Evolutionary conservation across 35 echinoderm and acorn worm species (phyloP), one percentile per base, ranked within the genome.

Genomic region (Apostichopus japonicus): DNA sequence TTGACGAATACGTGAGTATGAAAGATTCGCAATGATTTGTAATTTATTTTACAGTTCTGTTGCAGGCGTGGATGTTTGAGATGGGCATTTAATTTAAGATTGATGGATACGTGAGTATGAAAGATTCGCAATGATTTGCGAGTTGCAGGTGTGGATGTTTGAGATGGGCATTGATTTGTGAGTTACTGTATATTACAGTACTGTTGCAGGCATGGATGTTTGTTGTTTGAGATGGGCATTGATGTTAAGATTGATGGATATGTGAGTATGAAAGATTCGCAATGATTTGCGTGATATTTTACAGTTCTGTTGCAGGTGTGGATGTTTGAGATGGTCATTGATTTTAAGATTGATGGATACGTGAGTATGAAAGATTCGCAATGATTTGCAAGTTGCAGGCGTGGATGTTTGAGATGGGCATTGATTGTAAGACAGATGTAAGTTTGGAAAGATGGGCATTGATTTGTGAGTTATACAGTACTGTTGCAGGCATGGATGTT

Each of bases 111-210:
- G 81, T 84, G 16, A 75, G 71, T 75, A 7, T 61, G 13, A 0
- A 13, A 44, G 33, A 44, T 44, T 44, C 33, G 2, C 33, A 44
- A 44, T 44, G 33, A 44, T 44, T 44, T 44, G 33, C 0, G 33
- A 44, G 33, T 44, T 44, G 33, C 33, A 44, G 33, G 33, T 3
- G 33, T 44, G 33, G 33, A 44, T n/a, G n/a, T n/a, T 44, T 44
- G 81, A 84, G 23, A 84, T 84, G 81, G 81, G 81, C 81, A 84
- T 84, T 9, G 81, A 84, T 24, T n/a, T n/a, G n/a, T n/a, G n/a
- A n/a, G n/a, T n/a, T n/a, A n/a, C n/a, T n/a, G n/a, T n/a, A 44
- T 44, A 4, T 44, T 44, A 44, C 33, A 44, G 2, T 44, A 4
- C 33, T 44, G 33, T 44, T 44, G 33, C 33, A 44, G 33, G 33